phyloP scores from a whole-genome alignment of 2,113 vertebrate genomes.

The Cacatua alba region DNA sequence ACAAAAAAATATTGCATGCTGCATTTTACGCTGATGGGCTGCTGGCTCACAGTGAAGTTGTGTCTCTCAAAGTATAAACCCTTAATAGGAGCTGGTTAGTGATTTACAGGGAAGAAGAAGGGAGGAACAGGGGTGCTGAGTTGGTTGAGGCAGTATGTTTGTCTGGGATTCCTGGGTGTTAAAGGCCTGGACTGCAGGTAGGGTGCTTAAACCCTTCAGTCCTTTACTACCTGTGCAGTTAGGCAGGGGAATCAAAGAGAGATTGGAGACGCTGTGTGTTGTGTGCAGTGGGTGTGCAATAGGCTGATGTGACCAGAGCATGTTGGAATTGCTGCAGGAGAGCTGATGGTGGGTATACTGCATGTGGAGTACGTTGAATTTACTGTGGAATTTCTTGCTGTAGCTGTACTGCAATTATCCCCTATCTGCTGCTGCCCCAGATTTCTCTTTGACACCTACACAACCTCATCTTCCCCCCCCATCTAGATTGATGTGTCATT shows the following conservation, averaged over 20 bases:
- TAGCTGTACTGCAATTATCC: background rate
- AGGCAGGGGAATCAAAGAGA: background rate
- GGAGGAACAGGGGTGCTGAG: background rate
- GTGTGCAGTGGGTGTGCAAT: background rate
- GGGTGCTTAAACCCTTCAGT: too few relatives aligned
- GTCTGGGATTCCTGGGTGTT: background rate
- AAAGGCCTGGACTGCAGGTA: background rate
- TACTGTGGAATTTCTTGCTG: background rate
- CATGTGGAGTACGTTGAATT: accelerated
- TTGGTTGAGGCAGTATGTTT: background rate
- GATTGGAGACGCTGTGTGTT: background rate
- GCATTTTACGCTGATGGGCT: background rate
- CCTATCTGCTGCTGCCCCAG: background rate
- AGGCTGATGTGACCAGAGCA: background rate
- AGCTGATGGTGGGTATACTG: background rate
- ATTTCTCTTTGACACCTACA: background rate
- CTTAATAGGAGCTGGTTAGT: background rate
- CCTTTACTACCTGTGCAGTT: background rate
- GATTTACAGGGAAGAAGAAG: background rate
- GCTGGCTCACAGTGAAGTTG: background rate
- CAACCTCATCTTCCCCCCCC: background rate
- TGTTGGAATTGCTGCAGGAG: background rate
- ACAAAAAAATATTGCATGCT: background rate
- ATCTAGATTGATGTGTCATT: background rate
- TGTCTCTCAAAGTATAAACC: background rate